Percentiles rank a stretch among this genome's conserved stretches.
Conservation (phyloP, 2,888 invertebrate genomes). For the Theodoxus fluviatilis region DNA sequence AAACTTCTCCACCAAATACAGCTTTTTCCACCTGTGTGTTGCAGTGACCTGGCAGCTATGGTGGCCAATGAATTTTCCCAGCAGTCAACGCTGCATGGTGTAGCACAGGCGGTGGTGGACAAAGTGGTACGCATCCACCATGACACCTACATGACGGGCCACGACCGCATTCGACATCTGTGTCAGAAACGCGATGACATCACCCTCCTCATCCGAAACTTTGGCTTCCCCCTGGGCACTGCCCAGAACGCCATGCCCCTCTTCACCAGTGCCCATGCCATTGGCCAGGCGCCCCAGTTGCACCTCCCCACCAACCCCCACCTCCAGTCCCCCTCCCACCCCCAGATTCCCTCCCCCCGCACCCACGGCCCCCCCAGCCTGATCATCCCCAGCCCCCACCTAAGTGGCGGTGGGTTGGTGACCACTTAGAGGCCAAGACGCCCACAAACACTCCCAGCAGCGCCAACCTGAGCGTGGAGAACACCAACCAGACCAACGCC, state of each 20-base stretch:
- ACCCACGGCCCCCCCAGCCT: constrained; percentile 33
- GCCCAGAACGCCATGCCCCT: constrained; percentile 64
- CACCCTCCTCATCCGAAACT: constrained; percentile 84
- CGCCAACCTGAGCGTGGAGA: constrained; percentile 24
- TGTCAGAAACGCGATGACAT: constrained; percentile 79
- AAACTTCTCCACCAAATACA: too few relatives aligned
- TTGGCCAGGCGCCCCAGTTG: constrained; percentile 20
- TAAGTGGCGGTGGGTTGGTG: not conserved
- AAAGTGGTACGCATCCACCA: constrained; percentile 85
- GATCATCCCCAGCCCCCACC: constrained; percentile 16
- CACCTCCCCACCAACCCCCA: constrained; percentile 7
- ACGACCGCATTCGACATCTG: constrained; percentile 43
- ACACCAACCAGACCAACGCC: constrained; percentile 34
- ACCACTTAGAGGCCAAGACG: constrained; percentile 27
- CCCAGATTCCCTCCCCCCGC: constrained; percentile 28
- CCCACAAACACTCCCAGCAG: constrained; percentile 29
- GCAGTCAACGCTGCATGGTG: constrained; percentile 80
- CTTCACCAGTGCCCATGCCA: constrained; percentile 27
- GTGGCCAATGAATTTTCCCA: constrained; percentile 72
- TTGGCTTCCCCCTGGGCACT: constrained; percentile 79
- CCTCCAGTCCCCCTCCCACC: constrained; percentile 9
- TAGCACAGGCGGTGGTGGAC: constrained; percentile 85
- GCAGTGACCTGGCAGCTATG: constrained; percentile 59
- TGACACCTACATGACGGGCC: constrained; percentile 74
- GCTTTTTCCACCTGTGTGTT: too few relatives aligned